phyloP scores from a whole-genome alignment of 2,888 invertebrate genomes.

The Epicampocera succincta region DNA sequence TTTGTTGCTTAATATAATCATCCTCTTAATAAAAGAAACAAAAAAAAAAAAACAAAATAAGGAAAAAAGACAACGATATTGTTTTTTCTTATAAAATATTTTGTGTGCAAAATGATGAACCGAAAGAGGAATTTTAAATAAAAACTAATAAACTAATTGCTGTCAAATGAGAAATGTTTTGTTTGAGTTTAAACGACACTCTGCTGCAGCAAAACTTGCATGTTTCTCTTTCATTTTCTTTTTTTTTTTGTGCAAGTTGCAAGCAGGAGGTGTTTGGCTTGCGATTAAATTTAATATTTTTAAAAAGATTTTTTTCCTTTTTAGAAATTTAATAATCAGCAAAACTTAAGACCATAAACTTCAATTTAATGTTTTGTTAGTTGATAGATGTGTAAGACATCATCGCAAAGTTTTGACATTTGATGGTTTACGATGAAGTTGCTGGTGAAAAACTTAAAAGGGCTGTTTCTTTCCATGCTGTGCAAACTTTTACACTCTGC shows the following conservation, averaged over 20 bases:
- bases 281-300: background rate
- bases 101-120: conserved; percentile 43
- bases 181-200: conserved; percentile 58
- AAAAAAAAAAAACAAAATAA: too few species aligned
- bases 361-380: conserved; percentile 50
- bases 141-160: conserved; percentile 71
- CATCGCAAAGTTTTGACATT: conserved; percentile 61
- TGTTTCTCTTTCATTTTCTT: conserved; percentile 17
- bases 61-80: background rate
- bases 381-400: conserved; percentile 53
- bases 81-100: background rate
- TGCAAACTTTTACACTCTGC: conserved; percentile 21
- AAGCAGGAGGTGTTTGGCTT: conserved; percentile 17
- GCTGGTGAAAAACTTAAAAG: conserved; percentile 23
- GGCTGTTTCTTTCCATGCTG: background rate
- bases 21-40: conserved; percentile 7
- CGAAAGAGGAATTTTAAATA: conserved; percentile 58
- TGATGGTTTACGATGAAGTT: conserved; percentile 62
- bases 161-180: conserved; percentile 65
- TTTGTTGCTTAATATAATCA: conserved; percentile 1
- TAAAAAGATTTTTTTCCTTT: background rate
- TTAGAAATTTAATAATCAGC: background rate
- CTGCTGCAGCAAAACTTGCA: conserved; percentile 46
- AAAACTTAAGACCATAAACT: conserved; percentile 53
- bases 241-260: background rate